Percentiles rank a stretch among this genome's conserved stretches.
These are phyloP conservation scores for Lasioglossum calceatum DNA, from an alignment of 2,888 invertebrate species.

Conservation along the genomic window DNA sequence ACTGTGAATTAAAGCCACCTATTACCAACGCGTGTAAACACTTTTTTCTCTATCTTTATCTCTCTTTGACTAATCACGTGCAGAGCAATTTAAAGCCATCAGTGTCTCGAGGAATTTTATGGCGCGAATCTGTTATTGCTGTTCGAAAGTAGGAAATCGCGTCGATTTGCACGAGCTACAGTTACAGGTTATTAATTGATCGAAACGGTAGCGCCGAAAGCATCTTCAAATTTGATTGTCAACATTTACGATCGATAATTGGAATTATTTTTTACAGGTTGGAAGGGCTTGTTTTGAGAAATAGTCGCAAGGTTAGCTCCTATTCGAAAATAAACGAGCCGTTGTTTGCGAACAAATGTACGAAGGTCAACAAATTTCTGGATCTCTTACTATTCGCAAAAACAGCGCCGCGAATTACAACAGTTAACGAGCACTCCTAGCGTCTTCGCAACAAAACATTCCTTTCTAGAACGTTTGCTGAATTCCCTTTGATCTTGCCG, in stretches of 20 bases:
- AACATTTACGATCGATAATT: no score
- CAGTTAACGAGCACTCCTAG: background rate
- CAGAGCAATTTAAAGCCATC: background rate
- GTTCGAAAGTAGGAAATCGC: background rate
- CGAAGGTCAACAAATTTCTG: background rate
- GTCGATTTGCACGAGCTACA: no score
- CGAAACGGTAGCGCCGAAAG: no score
- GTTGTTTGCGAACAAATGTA: background rate
- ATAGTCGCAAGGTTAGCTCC: background rate
- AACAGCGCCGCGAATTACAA: background rate
- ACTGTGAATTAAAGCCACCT: background rate
- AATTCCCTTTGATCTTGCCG: constrained; percentile 9
- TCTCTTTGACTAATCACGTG: background rate
- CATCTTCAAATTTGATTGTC: no score
- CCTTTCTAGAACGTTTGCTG: background rate
- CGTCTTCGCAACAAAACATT: background rate
- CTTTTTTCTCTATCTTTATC: background rate
- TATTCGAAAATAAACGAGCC: background rate
- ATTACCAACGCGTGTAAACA: background rate
- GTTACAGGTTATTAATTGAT: background rate
- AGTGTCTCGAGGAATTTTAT: background rate
- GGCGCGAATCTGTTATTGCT: background rate
- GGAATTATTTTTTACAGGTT: background rate
- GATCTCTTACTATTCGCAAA: background rate
- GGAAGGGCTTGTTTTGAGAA: background rate